Evolutionary conservation across 2,113 vertebrate species (phyloP).

Genomic region (Neodon shergylaensis): DNA sequence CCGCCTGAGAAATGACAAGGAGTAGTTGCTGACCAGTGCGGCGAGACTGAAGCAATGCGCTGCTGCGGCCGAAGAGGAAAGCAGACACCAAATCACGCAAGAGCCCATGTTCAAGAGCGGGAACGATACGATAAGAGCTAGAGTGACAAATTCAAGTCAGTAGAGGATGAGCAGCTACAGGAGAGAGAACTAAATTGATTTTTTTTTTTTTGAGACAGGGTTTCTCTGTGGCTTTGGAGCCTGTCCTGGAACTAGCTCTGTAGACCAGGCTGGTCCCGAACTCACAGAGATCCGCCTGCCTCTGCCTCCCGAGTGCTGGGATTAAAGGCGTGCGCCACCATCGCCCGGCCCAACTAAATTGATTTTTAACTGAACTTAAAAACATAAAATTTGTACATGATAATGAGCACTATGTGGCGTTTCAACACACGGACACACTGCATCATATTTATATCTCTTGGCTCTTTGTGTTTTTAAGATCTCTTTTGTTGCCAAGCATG

Average conservation of each 20-base stretch:
- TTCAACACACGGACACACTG: background rate
- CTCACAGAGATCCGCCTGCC: too few species aligned
- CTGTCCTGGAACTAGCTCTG: too few species aligned
- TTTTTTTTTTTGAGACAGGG: too few species aligned
- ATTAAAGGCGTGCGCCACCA: too few species aligned
- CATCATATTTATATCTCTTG: background rate
- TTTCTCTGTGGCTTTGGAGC: too few species aligned
- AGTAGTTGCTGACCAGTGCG: background rate
- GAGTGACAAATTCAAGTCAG: slow-evolving; percentile 7
- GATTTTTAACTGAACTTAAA: background rate
- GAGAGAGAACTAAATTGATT: background rate
- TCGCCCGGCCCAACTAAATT: too few species aligned
- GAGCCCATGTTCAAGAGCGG: background rate
- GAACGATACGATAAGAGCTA: background rate
- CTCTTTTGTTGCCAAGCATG: background rate
- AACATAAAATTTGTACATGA: background rate
- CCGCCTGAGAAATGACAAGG: background rate
- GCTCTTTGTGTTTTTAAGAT: background rate
- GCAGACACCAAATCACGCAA: background rate
- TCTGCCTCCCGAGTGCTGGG: too few species aligned
- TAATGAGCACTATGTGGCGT: background rate
- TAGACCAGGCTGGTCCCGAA: too few species aligned
- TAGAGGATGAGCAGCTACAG: background rate
- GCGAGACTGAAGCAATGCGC: background rate
- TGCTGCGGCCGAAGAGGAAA: background rate